Base-by-base conservation (phyloP, 2,888 invertebrate genomes). In the Endotricha flammealis region DNA sequence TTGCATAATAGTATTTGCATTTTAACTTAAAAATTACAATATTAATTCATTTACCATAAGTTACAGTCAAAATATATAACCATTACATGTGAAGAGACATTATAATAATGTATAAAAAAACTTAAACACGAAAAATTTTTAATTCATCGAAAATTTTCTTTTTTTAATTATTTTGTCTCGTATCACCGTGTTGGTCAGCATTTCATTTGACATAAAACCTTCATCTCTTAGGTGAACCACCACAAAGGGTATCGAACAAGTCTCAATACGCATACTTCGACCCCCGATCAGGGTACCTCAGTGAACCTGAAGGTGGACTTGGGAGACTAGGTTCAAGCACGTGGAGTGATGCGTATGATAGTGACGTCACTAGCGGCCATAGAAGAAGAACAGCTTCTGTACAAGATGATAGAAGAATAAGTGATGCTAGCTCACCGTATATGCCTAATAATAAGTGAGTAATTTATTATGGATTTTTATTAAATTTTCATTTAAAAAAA, bases 221-320 rank as follows among this genome's bases (percentile, higher is more conserved):
- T 38, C 30, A 20, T 12, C 43, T 22, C 41, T 11, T 42, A 82
- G 83, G 77, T 22, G 71, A 83, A 46, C 70, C 70, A 2, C 72
- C 73, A n/a, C 77, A 78, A 39, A 62, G 83, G 5, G 68, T 72
- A 3, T 53, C 71, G 44, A 81, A 78, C 60, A 77, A 76, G 48
- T 83, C 83, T 0, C 87, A 87, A 47, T 87, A 87, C 57, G 85
- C 86, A 0, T 87, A 87, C 64, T 86, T 87, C 57, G 87, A 87
- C 53, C 86, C 87, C 1, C 79, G 86, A 0, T 87, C 87, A 0
- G 87, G 87, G 0, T 87, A 87, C 60, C 62, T 87, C 13, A 87
- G 87, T 44, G 87, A 87, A 45, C 87, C 87, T 0, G 87, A 87
- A 38, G 87, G 87, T 1, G 83, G 83, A 1, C 58, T 74, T 7